phyloP scores from a whole-genome alignment of 2,888 invertebrate genomes.

The Cantharis nigra region DNA sequence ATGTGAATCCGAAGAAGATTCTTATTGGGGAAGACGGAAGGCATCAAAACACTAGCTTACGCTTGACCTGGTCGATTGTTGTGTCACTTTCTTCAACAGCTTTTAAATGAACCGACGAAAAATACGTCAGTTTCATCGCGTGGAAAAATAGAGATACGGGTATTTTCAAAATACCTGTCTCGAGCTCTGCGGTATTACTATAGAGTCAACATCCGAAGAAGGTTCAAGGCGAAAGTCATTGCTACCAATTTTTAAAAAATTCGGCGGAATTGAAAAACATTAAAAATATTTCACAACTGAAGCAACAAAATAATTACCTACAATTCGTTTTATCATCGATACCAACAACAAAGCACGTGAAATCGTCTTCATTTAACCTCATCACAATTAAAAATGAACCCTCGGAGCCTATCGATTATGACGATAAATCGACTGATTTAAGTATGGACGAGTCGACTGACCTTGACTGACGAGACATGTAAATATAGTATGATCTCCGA shows the following conservation, averaged over 20 bases:
- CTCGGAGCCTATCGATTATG: conserved; percentile 43
- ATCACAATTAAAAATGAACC: conserved; percentile 56
- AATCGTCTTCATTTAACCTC: not conserved
- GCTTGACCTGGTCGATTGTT: conserved; percentile 85
- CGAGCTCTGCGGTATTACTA: conserved; percentile 94
- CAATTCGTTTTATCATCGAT: conserved; percentile 49
- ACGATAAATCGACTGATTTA: conserved; percentile 56
- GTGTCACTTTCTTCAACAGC: conserved; percentile 95
- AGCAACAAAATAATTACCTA: conserved; percentile 78
- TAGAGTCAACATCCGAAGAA: conserved; percentile 91
- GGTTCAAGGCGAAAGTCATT: conserved; percentile 95
- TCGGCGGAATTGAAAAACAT: conserved; percentile 93
- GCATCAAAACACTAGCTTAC: conserved; percentile 52
- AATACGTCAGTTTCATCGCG: conserved; percentile 90
- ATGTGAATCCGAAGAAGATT: conserved; percentile 84
- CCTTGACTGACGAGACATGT: conserved; percentile 51
- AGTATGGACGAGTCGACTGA: conserved; percentile 55
- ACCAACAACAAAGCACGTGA: not conserved
- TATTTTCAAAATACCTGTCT: conserved; percentile 96
- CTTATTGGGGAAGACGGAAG: conserved; percentile 53
- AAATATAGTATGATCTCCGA: conserved; percentile 54
- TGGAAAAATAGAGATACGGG: conserved; percentile 94
- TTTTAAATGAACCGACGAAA: conserved; percentile 89
- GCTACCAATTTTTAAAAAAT: conserved; percentile 94
- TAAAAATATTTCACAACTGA: conserved; percentile 85